Conservation (phyloP, 2,113 vertebrate species). For the Sterrhoptilus dennistouni region DNA sequence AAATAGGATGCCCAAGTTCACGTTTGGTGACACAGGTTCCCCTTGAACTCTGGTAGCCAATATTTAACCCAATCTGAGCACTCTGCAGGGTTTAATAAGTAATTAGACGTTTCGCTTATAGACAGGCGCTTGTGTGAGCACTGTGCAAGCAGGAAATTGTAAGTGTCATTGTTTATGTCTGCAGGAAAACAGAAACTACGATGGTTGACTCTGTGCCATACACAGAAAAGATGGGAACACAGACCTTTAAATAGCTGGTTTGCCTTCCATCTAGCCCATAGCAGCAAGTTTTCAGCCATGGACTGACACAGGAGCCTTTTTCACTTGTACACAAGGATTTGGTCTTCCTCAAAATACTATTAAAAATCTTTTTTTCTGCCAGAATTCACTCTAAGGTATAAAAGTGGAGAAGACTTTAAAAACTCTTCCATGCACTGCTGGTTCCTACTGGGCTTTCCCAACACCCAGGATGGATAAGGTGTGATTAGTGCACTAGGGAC, state of each 20-base stretch:
- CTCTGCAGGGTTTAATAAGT: slow-evolving; percentile 48
- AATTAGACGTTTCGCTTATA: slow-evolving; percentile 28
- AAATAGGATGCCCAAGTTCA: background rate
- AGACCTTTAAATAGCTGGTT: background rate
- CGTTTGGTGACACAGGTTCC: background rate
- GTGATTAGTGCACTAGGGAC: background rate
- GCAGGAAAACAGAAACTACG: slow-evolving; percentile 68
- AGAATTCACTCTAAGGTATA: background rate
- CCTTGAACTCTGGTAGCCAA: background rate
- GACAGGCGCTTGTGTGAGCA: slow-evolving; percentile 17
- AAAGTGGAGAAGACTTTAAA: background rate
- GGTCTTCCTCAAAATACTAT: background rate
- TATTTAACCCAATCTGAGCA: slow-evolving; percentile 44
- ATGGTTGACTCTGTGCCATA: slow-evolving; percentile 55
- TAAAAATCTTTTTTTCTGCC: background rate
- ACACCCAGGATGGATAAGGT: background rate
- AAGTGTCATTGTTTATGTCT: slow-evolving; percentile 79
- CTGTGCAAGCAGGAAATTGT: slow-evolving; percentile 70
- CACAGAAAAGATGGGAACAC: background rate
- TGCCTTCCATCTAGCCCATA: background rate
- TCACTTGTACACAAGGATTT: background rate
- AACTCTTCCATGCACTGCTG: background rate
- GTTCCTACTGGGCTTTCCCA: background rate
- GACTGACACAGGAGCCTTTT: background rate
- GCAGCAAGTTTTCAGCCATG: background rate